These are phyloP conservation scores for Otolemur garnettii DNA, from an alignment of 2,113 vertebrate species.

Conservation along the genomic window DNA sequence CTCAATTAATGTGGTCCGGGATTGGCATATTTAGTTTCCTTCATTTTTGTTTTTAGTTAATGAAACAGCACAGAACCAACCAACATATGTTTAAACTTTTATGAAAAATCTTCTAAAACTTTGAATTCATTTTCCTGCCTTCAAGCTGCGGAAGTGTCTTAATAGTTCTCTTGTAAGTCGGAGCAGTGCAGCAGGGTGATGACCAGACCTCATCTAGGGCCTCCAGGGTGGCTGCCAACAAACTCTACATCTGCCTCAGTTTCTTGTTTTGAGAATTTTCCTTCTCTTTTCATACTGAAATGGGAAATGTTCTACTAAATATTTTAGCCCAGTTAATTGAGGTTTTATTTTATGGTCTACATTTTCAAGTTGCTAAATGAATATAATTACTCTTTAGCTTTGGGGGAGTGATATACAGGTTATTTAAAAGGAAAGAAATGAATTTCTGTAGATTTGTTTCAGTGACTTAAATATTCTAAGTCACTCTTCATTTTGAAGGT, in stretches of 20 bases:
- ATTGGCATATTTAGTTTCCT: neutral
- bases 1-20: neutral
- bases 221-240: neutral
- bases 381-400: neutral
- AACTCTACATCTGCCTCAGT: neutral
- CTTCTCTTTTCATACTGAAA: neutral
- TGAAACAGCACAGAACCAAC: neutral
- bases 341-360: constrained; percentile 34
- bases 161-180: neutral
- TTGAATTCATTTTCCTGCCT: neutral
- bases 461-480: neutral
- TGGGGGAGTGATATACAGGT: neutral
- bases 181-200: fast-evolving
- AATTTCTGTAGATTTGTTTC: constrained; percentile 19
- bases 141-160: neutral
- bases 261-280: neutral
- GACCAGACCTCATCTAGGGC: fast-evolving
- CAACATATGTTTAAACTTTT: neutral
- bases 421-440: constrained; percentile 22
- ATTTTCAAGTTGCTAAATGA: constrained; percentile 22
- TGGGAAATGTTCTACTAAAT: neutral
- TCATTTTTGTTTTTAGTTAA: neutral
- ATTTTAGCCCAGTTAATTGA: neutral
- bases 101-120: neutral
- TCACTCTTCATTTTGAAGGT: constrained; percentile 53